Base-by-base conservation (phyloP, 2,888 invertebrate genomes). In the Agrochola lychnidis region DNA sequence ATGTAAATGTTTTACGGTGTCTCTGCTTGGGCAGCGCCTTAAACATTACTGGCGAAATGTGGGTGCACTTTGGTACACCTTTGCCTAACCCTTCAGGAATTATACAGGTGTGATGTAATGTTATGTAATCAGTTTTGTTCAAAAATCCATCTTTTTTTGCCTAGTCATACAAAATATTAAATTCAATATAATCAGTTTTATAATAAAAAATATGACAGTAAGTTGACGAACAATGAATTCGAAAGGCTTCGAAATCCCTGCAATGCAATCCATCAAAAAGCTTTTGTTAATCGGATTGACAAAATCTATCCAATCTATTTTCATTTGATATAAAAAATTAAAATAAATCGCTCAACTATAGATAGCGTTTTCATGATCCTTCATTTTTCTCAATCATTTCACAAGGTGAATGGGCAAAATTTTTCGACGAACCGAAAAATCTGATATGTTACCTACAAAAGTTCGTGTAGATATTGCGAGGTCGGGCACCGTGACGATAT, bases 181-280 rank as follows among this genome's bases (percentile, higher is more conserved):
- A 69, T 67, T 69, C 4, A 56, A 59, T 71, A 10, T 22, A 42
- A 61, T 56, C 22, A 40, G 12, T 62, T 78, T 45, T 48, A 16
- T n/a, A 64, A 73, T 73, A 73, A 61, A 36, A 64, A 69, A 30
- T 53, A 56, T 68, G 53, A 73, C 45, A 56, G 30, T 66, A 51
- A 70, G 16, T 70, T 53, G 48, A 48, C 51, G 82, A 78, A 70
- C 40, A 61, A 78, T 64, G 25, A n/a, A 67, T 79, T 83, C 57
- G 25, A 70, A 77, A 74, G 53, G 67, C 56, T 70, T 16, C 14
- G 12, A 73, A 79, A 71, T 78, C 76, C 62, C 73, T 66, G 74
- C 78, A 78, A 66, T 67, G 73, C 73, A 76, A 81, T 87, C 76
- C 56, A 86, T 87, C 85, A 85, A 78, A 83, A 81, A 73, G 77